Conservation (phyloP, 2,797 vertebrate genomes). For the Malurus leucopterus region DNA sequence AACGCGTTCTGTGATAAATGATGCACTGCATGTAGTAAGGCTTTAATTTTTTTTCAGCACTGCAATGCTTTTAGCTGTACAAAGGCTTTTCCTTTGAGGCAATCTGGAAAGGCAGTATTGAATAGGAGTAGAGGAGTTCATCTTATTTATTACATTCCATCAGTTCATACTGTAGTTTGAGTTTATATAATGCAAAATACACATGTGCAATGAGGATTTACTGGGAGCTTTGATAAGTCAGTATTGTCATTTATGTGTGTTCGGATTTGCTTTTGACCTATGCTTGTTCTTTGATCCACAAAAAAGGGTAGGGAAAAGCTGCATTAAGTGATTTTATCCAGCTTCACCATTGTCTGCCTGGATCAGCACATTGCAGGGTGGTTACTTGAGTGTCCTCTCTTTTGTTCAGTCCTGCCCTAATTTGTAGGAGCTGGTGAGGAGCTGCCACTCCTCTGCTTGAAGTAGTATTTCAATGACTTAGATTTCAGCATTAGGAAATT, state of each 20-base stretch:
- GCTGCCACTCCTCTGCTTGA: background rate
- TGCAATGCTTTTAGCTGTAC: background rate
- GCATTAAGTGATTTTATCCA: background rate
- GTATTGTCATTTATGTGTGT: background rate
- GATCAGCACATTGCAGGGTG: fast-evolving
- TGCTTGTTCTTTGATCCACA: background rate
- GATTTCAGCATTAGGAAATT: background rate
- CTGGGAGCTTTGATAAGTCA: background rate
- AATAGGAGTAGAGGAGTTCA: background rate
- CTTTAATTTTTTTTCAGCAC: background rate
- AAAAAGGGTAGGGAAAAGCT: background rate
- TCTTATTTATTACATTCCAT: background rate
- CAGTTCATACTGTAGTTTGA: background rate
- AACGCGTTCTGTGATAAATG: background rate
- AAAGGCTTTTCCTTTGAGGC: background rate
- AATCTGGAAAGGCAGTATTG: background rate
- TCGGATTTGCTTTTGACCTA: background rate
- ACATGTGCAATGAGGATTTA: background rate
- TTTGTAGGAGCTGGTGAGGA: background rate
- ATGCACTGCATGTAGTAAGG: background rate
- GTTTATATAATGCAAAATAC: background rate
- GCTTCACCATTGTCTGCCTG: background rate
- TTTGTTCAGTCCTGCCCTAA: background rate
- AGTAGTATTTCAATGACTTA: background rate
- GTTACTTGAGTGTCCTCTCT: background rate